A percentile compares a stretch with the other conserved stretches of the same genome.
phyloP scores from a whole-genome alignment of 2,113 vertebrate genomes.

The Accipiter virgatus region DNA sequence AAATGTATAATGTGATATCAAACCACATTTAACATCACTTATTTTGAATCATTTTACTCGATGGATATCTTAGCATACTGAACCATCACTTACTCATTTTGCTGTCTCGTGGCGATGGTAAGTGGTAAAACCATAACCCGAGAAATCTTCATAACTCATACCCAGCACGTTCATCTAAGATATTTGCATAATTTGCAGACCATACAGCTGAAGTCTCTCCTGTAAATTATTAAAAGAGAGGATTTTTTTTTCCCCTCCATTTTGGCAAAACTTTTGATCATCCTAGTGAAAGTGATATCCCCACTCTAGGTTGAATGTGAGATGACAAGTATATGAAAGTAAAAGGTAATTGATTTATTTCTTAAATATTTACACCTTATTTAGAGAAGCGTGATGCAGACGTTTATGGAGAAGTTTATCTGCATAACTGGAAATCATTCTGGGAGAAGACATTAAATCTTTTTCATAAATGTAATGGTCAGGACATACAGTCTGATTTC shows the following conservation, averaged over 20 bases:
- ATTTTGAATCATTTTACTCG: background rate
- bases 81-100: background rate
- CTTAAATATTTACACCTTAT: background rate
- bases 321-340: background rate
- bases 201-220: background rate
- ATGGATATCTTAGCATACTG: background rate
- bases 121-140: background rate
- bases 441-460: background rate
- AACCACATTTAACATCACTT: background rate
- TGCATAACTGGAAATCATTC: background rate
- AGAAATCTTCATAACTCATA: background rate
- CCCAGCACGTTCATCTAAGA: background rate
- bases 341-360: background rate
- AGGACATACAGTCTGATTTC: background rate
- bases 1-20: background rate
- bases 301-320: background rate
- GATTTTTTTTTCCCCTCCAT: background rate
- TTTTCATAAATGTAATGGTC: background rate
- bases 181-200: background rate
- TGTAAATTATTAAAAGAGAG: background rate
- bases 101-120: background rate
- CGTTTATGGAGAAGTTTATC: background rate
- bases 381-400: background rate
- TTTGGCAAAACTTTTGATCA: background rate
- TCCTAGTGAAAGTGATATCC: background rate